Evolutionary conservation across 2,797 vertebrate genomes (phyloP).

Genomic region (Diceros bicornis): DNA sequence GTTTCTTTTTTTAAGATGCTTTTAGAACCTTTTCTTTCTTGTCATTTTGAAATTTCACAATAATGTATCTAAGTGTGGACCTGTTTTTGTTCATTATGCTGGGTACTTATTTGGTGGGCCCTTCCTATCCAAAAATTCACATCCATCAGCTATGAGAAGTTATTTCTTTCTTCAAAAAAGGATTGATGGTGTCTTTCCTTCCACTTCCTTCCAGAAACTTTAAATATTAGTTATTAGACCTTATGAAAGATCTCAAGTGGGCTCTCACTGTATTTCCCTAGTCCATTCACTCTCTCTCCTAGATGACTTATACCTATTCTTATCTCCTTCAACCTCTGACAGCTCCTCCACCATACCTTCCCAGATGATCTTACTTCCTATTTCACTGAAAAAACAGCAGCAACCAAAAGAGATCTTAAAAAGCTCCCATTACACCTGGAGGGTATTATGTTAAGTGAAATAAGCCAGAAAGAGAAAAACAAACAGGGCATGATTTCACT

Average conservation of each 20-base stretch:
- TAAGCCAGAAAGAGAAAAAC: too few species aligned
- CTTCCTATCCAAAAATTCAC: not conserved
- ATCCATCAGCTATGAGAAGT: not conserved
- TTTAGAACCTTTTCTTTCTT: not conserved
- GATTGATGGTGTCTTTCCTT: not conserved
- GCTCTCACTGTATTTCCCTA: not conserved
- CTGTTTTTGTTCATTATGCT: not conserved
- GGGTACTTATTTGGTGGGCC: not conserved
- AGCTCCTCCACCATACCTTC: not conserved
- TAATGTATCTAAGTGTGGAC: not conserved
- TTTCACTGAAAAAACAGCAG: not conserved
- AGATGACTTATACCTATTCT: not conserved
- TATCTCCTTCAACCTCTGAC: not conserved
- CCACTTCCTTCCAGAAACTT: not conserved
- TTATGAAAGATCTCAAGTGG: not conserved
- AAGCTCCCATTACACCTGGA: not conserved
- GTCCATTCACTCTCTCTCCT: not conserved
- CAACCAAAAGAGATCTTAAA: not conserved
- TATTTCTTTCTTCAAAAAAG: not conserved
- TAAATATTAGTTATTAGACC: not conserved
- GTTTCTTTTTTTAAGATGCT: not conserved
- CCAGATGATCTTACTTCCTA: not conserved
- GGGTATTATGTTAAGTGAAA: too few species aligned
- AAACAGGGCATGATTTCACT: too few species aligned
- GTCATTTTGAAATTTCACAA: constrained; percentile 17